A percentile compares a stretch with the other conserved stretches of the same genome.
phyloP scores from a whole-genome alignment of 1,140 invertebrate genomes.

The Microplitis mediator region DNA sequence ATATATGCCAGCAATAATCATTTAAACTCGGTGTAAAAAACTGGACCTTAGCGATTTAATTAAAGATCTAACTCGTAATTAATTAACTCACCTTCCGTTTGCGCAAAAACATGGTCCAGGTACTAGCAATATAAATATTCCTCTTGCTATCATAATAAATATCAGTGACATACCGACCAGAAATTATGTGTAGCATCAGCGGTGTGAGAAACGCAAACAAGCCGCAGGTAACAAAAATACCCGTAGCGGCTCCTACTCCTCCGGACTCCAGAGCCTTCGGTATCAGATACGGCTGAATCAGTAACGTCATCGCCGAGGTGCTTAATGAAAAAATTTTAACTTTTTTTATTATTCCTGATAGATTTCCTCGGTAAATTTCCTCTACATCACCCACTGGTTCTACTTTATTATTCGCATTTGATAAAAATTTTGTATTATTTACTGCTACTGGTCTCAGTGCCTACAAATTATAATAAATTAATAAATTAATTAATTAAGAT shows the following conservation, averaged over 20 bases:
- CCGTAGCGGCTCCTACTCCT: conserved; percentile 63
- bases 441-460: too few species aligned
- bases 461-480: too few species aligned
- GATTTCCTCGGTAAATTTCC: conserved; percentile 68
- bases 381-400: too few species aligned
- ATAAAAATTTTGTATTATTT: too few species aligned
- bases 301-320: conserved; percentile 73
- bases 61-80: conserved; percentile 1
- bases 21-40: too few species aligned
- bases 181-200: conserved; percentile 78
- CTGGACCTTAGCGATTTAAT: conserved; percentile 19
- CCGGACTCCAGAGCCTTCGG: conserved; percentile 66
- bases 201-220: conserved; percentile 86
- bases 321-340: conserved; percentile 83
- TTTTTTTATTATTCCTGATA: conserved; percentile 70
- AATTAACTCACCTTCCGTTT: conserved; percentile 38
- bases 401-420: too few species aligned
- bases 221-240: conserved; percentile 70
- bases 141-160: conserved; percentile 72
- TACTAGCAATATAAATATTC: conserved; percentile 73
- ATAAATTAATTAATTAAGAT: too few species aligned
- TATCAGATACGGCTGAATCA: conserved; percentile 75
- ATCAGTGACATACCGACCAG: conserved; percentile 84
- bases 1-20: too few species aligned
- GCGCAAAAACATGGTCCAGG: conserved; percentile 69